These are phyloP conservation scores for Ruditapes philippinarum DNA, from an alignment of 1,140 invertebrate genomes.

Conservation along the genomic window DNA sequence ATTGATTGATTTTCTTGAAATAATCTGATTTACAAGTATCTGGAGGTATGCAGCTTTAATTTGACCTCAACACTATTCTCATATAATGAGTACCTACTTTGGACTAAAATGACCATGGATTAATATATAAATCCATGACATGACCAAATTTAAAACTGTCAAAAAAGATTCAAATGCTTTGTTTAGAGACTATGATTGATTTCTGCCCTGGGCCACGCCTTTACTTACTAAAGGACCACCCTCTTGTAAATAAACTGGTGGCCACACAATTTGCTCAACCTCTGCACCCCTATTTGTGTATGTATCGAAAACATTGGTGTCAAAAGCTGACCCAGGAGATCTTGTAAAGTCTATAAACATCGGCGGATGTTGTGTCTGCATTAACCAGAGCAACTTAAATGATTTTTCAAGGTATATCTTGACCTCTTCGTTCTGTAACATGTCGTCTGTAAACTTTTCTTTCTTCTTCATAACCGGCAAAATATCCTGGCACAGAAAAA, in stretches of 20 bases:
- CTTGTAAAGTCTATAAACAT: not conserved
- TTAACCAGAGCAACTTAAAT: slow-evolving; percentile 29
- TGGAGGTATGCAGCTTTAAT: too few relatives aligned
- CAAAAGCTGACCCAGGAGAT: not conserved
- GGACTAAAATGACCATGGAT: too few relatives aligned
- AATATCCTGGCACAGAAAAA: not conserved
- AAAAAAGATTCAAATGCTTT: too few relatives aligned
- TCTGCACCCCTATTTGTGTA: slow-evolving; percentile 7
- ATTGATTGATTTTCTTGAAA: too few relatives aligned
- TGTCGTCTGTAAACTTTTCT: not conserved
- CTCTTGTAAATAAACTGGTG: slow-evolving; percentile 33
- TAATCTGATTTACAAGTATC: too few relatives aligned
- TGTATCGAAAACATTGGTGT: not conserved
- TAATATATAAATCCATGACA: too few relatives aligned
- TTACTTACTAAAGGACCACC: slow-evolving; percentile 20
- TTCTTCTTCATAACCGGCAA: not conserved
- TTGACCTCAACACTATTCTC: too few relatives aligned
- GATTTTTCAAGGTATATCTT: not conserved
- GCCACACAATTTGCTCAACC: slow-evolving; percentile 16
- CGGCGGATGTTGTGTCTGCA: slow-evolving; percentile 41
- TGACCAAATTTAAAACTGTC: too few relatives aligned
- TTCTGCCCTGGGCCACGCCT: not conserved
- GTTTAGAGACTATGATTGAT: too few relatives aligned
- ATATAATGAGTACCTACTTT: too few relatives aligned
- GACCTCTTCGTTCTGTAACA: not conserved